Base-by-base conservation (phyloP, 2,888 invertebrate genomes). In the Drymonia ruficornis region DNA sequence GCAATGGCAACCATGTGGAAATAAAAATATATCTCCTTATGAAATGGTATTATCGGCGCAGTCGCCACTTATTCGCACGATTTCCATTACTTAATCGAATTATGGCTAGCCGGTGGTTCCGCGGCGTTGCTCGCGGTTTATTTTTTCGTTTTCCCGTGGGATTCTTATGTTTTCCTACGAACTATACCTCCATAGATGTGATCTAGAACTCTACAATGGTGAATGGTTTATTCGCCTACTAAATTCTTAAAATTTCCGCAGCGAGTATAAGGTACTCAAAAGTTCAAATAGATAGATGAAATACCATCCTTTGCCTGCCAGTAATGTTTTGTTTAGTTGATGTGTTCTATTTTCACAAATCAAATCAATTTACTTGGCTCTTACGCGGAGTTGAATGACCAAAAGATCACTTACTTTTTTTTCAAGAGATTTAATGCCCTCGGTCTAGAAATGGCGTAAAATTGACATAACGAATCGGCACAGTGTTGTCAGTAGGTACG, bases 381-480 rank as follows among this genome's bases (percentile, higher is more conserved):
- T 55, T 47, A 23, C 44, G 47, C 53, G 58, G 68, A 74, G 84
- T 80, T 84, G 74, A 84, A 79, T 61, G 78, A 78, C 82, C 63
- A 61, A 58, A 71, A 71, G 63, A 68, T 70, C 72, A 72, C 74
- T 76, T 76, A 74, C 57, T 58, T 52, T n/a, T 63, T 72, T 78
- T 76, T 77, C 72, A 57, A 59, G 59, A 63, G 59, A 69, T 72
- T 71, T 72, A 67, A 65, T 70, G 68, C 68, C 67, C 63, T 71
- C 64, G 75, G 65, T 67, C 70, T 78, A 71, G 67, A 69, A 72
- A 77, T 54, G 69, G 74, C 80, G 81, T 82, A 75, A 82, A 84
- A 84, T 84, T 73, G 70, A 73, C 69, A 74, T 70, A 83, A 81
- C 81, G 77, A 83, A 83, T 82, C 63, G 65, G 53, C 45, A 67